Evolutionary conservation across 2,888 invertebrate species (phyloP).

Genomic region (Dryobota labecula): DNA sequence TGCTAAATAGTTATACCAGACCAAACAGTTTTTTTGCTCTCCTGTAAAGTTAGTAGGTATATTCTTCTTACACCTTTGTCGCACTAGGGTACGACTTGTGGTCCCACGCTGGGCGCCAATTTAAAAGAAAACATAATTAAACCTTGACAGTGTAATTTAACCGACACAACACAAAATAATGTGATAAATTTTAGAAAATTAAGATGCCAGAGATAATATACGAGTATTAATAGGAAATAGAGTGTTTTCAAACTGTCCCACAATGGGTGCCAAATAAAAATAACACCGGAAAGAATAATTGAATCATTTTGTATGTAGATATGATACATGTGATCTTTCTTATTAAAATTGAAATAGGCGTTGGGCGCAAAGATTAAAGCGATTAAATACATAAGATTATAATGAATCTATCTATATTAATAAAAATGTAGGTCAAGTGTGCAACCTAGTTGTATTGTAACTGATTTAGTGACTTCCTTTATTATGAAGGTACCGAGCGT

Average conservation of each 20-base stretch:
- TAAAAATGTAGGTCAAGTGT: no score
- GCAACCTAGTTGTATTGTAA: no score
- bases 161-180: not conserved
- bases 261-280: constrained; percentile 11
- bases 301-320: not conserved
- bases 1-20: no score
- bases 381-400: no score
- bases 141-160: not conserved
- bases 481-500: no score
- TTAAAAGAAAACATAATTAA: not conserved
- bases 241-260: not conserved
- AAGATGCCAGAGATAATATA: not conserved
- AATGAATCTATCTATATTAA: no score
- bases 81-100: no score
- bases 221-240: no score
- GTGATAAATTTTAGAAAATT: not conserved
- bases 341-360: not conserved
- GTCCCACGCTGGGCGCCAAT: constrained; percentile 28
- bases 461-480: no score
- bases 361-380: constrained; percentile 15
- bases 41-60: no score
- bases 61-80: no score
- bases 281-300: not conserved
- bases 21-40: no score
- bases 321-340: not conserved